Percentiles rank a stretch among this genome's conserved stretches.
These are phyloP conservation scores for Poeciliopsis turneri DNA, from an alignment of 2,797 vertebrate genomes.

Conservation along the genomic window DNA sequence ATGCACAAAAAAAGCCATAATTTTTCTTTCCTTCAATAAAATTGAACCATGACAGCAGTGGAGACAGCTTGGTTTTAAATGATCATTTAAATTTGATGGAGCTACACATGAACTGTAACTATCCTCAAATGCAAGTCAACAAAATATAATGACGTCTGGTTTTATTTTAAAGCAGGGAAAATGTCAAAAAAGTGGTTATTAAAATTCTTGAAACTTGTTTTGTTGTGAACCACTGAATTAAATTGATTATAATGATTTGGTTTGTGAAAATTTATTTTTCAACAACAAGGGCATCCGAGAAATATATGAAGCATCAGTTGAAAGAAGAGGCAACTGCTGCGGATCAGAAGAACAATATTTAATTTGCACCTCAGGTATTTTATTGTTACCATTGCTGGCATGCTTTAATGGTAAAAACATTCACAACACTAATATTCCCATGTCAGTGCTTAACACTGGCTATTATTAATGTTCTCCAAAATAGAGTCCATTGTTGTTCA, in stretches of 20 bases:
- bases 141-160: background rate
- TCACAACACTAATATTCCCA: constrained; percentile 63
- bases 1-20: constrained; percentile 18
- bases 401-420: constrained; percentile 70
- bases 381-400: constrained; percentile 64
- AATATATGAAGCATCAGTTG: constrained; percentile 1
- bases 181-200: constrained; percentile 6
- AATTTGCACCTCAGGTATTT: constrained; percentile 37
- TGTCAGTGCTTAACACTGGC: constrained; percentile 51
- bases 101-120: constrained; percentile 9
- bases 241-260: constrained; percentile 64
- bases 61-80: background rate
- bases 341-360: constrained; percentile 19
- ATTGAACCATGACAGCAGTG: background rate
- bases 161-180: background rate
- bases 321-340: constrained; percentile 11
- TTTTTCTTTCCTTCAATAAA: constrained; percentile 2
- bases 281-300: background rate
- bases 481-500: constrained; percentile 34
- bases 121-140: background rate
- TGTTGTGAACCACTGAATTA: constrained; percentile 45
- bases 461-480: constrained; percentile 36
- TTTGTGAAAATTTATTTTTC: constrained; percentile 29
- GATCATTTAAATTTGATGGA: background rate
- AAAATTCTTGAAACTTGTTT: constrained; percentile 12